These are phyloP conservation scores for Nothobranchius furzeri DNA, from an alignment of 2,113 vertebrate species.

Conservation along the genomic window DNA sequence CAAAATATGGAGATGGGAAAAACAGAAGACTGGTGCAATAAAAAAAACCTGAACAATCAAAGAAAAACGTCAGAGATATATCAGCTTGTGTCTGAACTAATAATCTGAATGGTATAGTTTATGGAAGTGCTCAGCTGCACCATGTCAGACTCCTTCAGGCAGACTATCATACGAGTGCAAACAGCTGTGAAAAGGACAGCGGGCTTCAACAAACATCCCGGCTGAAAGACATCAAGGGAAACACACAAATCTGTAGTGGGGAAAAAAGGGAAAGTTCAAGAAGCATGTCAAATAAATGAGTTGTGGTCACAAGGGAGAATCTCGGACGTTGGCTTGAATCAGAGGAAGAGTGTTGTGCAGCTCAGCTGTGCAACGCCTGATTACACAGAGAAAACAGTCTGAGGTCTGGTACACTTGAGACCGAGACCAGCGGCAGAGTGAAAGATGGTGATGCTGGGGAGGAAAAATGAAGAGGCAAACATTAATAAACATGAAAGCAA, in stretches of 20 bases:
- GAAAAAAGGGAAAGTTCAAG: constrained; percentile 12
- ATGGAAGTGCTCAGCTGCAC: constrained; percentile 28
- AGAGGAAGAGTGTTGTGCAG: constrained; percentile 41
- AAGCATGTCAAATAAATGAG: constrained; percentile 46
- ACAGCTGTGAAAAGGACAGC: constrained; percentile 12
- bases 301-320: constrained; percentile 23
- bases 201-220: constrained; percentile 10
- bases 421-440: constrained; percentile 25
- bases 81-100: constrained; percentile 23
- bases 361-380: constrained; percentile 64
- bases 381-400: constrained; percentile 74
- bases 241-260: constrained; percentile 4
- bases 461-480: constrained; percentile 23
- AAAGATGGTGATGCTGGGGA: not conserved
- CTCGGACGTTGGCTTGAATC: constrained; percentile 7
- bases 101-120: constrained; percentile 23
- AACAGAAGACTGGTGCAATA: not conserved
- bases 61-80: constrained; percentile 14
- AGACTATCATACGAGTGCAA: constrained; percentile 16
- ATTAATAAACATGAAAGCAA: constrained; percentile 32
- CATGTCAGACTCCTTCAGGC: constrained; percentile 14
- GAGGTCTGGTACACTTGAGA: constrained; percentile 42
- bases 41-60: constrained; percentile 9
- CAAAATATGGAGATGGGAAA: constrained; percentile 22
- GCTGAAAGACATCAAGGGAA: constrained; percentile 3